These are phyloP conservation scores for Grus americana DNA, from an alignment of 2,113 vertebrate species.

Conservation along the genomic window DNA sequence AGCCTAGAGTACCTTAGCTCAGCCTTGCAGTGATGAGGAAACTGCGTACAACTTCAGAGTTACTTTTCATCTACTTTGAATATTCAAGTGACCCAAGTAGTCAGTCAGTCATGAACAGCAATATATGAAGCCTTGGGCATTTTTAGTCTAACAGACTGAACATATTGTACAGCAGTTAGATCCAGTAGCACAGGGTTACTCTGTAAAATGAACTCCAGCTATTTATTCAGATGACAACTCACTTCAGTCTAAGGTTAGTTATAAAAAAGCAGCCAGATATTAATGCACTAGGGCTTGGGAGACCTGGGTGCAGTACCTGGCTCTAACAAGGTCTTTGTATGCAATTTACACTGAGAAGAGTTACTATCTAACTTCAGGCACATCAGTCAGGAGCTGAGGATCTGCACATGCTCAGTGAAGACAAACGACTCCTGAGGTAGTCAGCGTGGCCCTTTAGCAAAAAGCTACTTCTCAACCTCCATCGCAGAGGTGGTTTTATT, in stretches of 20 bases:
- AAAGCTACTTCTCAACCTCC: neutral
- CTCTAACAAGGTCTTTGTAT: neutral
- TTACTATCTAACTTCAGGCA: neutral
- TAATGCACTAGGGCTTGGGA: neutral
- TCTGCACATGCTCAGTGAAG: neutral
- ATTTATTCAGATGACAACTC: neutral
- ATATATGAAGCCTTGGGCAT: neutral
- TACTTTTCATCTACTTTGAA: neutral
- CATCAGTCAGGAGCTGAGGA: neutral
- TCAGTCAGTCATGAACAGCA: neutral
- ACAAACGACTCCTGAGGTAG: neutral
- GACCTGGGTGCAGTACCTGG: neutral
- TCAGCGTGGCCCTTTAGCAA: neutral
- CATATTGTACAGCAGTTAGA: neutral
- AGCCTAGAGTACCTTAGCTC: neutral
- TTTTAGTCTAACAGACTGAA: neutral
- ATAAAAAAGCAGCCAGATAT: neutral
- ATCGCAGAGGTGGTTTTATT: neutral
- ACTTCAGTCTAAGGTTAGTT: neutral
- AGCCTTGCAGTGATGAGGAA: neutral
- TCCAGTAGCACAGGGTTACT: neutral
- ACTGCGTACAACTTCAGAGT: neutral
- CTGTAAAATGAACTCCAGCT: neutral
- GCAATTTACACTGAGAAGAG: neutral
- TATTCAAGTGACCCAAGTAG: neutral